Evolutionary conservation across 1,140 invertebrate species (phyloP), one percentile per base, ranked within the genome.

Genomic region (Drosophila paulistorum): DNA sequence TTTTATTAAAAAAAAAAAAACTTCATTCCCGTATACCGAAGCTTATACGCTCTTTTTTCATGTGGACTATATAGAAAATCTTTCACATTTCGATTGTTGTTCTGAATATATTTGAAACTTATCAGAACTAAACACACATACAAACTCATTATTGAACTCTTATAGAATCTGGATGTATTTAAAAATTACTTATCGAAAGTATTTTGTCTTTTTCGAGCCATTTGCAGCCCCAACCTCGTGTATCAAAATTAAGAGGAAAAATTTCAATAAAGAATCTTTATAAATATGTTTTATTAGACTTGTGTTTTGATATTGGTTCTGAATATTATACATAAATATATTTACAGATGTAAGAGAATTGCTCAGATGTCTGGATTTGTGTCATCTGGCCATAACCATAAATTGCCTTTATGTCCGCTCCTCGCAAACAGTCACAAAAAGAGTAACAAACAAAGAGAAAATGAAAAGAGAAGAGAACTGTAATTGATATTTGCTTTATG

Each of bases 401-500:
- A 76, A 83, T 70, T 72, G 65, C 14, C 55, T 55, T 65, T 70
- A 61, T 74, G 75, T 57, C 71, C 63, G 37, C 51, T 65, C 51
- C 45, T 65, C 55, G 60, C 54, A 65, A 61, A 57, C 51, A 59
- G 26, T 41, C 14, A 33, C 35, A 51, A 10, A 23, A 54, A 45
- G 26, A 45, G 71, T 39, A 42, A 63, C 35, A 13, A 30, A 30
- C 11, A 51, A n/a, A 65, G 42, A 42, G 54, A 26, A 30, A 30
- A 30, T 30, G 33, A 41, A 42, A 48, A 26, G 33, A 33, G 33
- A 33, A 37, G 39, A 67, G 57, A 63, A 68, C 57, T 85, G 78
- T 84, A 85, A 84, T 85, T 85, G 81, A 84, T 84, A 84, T 84
- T 84, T 84, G 67, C 81, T 77, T 84, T 80, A 80, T 77, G 67